A percentile compares a stretch with the other conserved stretches of the same genome.
Conservation (phyloP, 2,797 vertebrate species). For the Aeoliscus strigatus region DNA sequence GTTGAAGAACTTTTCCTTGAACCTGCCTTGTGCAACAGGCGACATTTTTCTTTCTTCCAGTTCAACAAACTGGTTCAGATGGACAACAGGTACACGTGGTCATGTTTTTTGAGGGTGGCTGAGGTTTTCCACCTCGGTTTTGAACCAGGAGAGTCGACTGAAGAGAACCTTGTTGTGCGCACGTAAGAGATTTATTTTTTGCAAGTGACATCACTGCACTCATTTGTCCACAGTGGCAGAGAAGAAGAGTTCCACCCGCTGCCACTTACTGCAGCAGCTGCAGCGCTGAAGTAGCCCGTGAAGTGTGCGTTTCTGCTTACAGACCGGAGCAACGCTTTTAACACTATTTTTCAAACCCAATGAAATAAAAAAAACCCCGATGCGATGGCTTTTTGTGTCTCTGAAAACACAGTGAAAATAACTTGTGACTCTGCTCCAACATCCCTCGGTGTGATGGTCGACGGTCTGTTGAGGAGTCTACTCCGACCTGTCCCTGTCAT, state of each 20-base stretch:
- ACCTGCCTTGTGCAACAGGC: no score
- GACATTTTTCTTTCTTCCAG: no score
- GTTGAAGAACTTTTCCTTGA: no score
- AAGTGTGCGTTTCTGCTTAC: constrained; percentile 34
- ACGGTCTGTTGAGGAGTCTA: no score
- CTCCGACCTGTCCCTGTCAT: no score
- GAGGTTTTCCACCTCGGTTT: not conserved
- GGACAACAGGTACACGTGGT: no score
- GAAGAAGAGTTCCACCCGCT: constrained; percentile 11
- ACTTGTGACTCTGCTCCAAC: no score
- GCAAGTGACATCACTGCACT: constrained; percentile 7
- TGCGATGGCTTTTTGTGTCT: constrained; percentile 9
- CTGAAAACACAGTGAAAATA: no score
- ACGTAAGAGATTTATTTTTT: constrained; percentile 17
- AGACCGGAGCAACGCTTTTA: constrained; percentile 13
- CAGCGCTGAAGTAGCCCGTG: constrained; percentile 31
- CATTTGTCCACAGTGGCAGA: constrained; percentile 19
- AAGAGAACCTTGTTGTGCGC: not conserved
- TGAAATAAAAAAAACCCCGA: constrained; percentile 17
- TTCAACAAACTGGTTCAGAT: no score
- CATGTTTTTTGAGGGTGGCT: not conserved
- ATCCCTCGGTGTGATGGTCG: no score
- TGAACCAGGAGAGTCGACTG: not conserved
- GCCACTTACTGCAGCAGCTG: constrained; percentile 31
- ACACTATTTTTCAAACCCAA: constrained; percentile 22